Percentiles rank a stretch among this genome's conserved stretches.
Conservation (phyloP, 1,140 invertebrate genomes). For the Brachionus koreanus region DNA sequence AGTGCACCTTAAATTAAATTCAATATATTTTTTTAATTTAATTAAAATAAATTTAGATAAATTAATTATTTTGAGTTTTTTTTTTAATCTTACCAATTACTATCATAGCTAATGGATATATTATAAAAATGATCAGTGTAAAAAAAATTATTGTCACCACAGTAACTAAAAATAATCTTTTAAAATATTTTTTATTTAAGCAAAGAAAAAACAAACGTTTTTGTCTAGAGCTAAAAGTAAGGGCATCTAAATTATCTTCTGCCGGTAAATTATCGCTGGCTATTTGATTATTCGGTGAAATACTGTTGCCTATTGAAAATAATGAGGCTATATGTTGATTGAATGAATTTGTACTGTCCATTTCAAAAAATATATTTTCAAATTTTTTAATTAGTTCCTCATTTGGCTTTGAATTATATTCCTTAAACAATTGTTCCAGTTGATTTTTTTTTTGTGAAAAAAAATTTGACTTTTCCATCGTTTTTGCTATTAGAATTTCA, state of each 20-base stretch:
- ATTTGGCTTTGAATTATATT: neutral
- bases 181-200: neutral
- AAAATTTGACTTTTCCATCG: neutral
- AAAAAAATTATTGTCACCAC: slow-evolving; percentile 10
- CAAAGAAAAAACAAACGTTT: neutral
- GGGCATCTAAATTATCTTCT: neutral
- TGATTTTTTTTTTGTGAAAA: neutral
- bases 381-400: neutral
- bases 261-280: neutral
- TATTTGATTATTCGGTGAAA: neutral
- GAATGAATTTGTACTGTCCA: neutral
- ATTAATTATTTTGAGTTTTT: neutral
- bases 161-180: neutral
- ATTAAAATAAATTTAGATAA: neutral
- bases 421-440: neutral
- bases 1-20: neutral
- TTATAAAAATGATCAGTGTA: neutral
- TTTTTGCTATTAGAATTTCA: neutral
- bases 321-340: slow-evolving; percentile 22
- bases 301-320: neutral
- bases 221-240: neutral
- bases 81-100: slow-evolving; percentile 17
- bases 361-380: neutral
- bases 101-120: slow-evolving; percentile 41
- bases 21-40: neutral